phyloP scores from a whole-genome alignment of 2,888 invertebrate species.

The Cyrtodaria siliqua region DNA sequence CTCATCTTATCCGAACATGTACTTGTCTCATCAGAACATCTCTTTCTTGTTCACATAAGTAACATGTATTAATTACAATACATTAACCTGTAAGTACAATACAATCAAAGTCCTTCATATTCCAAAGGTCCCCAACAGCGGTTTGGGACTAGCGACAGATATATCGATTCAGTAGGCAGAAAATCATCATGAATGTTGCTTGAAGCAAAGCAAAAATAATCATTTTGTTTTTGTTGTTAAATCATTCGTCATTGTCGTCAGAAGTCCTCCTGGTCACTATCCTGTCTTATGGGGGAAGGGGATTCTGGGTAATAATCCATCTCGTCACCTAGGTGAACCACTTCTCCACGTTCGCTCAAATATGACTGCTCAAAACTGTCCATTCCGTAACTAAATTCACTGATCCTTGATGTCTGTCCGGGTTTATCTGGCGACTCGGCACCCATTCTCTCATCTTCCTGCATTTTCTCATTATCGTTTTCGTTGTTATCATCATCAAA shows the following conservation, averaged over 20 bases:
- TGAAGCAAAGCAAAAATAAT: too few species aligned
- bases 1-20: too few species aligned
- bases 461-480: background rate
- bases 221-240: too few species aligned
- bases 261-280: slow-evolving; percentile 75
- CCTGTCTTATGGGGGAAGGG: slow-evolving; percentile 63
- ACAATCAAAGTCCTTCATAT: too few species aligned
- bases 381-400: slow-evolving; percentile 78
- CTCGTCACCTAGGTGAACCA: slow-evolving; percentile 68
- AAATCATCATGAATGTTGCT: too few species aligned
- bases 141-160: too few species aligned
- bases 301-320: slow-evolving; percentile 62
- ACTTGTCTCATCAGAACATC: too few species aligned
- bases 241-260: slow-evolving; percentile 18
- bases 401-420: slow-evolving; percentile 54
- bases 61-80: too few species aligned
- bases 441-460: slow-evolving; percentile 10
- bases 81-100: too few species aligned
- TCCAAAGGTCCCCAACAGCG: too few species aligned
- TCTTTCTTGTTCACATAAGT: too few species aligned
- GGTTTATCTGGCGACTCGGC: slow-evolving; percentile 53
- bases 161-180: too few species aligned
- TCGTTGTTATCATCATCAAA: slow-evolving; percentile 45
- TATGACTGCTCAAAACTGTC: slow-evolving; percentile 78
- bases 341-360: slow-evolving; percentile 73